Evolutionary conservation across 2,797 vertebrate genomes (phyloP).

Genomic region (Champsocephalus gunnari): DNA sequence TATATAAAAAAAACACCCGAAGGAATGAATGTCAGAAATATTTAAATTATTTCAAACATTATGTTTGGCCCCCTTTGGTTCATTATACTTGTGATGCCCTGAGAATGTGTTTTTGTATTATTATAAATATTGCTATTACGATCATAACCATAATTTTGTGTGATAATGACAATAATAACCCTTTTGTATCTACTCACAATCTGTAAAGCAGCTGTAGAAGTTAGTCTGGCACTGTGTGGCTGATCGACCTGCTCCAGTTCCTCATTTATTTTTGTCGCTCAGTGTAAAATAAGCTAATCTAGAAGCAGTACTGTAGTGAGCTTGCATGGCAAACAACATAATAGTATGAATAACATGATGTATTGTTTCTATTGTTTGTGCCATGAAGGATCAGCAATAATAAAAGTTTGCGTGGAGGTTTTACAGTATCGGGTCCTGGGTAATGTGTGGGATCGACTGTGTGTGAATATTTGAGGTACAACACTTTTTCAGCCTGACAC

Average conservation of each 20-base stretch:
- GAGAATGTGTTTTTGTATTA: slow-evolving; percentile 80
- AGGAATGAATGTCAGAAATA: slow-evolving; percentile 82
- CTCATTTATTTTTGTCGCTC: slow-evolving; percentile 59
- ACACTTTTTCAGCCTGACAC: slow-evolving; percentile 4
- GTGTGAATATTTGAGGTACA: slow-evolving; percentile 45
- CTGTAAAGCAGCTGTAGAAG: slow-evolving; percentile 87
- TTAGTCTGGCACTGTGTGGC: slow-evolving; percentile 82
- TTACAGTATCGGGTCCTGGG: slow-evolving; percentile 40
- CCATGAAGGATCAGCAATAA: slow-evolving; percentile 93
- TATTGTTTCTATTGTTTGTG: slow-evolving; percentile 88
- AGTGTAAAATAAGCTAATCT: slow-evolving; percentile 78
- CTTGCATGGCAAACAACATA: slow-evolving; percentile 88
- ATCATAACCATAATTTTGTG: slow-evolving; percentile 76
- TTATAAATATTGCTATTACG: slow-evolving; percentile 79
- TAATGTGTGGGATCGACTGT: slow-evolving; percentile 39
- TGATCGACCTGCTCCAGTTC: slow-evolving; percentile 49
- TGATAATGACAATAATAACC: slow-evolving; percentile 64
- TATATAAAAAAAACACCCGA: slow-evolving; percentile 62
- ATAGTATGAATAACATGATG: slow-evolving; percentile 66
- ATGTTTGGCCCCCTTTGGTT: slow-evolving; percentile 80
- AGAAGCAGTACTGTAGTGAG: slow-evolving; percentile 84
- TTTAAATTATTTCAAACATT: slow-evolving; percentile 85
- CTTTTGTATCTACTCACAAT: slow-evolving; percentile 87
- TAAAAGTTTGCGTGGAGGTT: slow-evolving; percentile 67
- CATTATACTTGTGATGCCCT: slow-evolving; percentile 88